Evolutionary conservation across 2,888 invertebrate species (phyloP), one percentile per base, ranked within the genome.

Genomic region (Polydrusus cervinus): DNA sequence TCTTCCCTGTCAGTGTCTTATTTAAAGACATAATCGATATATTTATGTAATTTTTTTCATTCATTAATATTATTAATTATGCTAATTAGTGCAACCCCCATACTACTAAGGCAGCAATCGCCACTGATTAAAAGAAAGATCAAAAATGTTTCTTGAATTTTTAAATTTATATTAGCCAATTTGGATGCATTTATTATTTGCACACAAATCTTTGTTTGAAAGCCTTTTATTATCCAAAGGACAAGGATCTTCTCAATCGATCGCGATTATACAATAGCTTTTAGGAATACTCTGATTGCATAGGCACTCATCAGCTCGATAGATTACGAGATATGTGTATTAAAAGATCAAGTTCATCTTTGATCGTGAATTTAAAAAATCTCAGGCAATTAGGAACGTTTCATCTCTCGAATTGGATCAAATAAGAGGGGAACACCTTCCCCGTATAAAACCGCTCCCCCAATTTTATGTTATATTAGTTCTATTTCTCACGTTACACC

Each of bases 291-390:
- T 57, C 11, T 66, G 40, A 68, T 68, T 68, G 53, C 40, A 66
- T n/a, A 34, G 34, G 34, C 7, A 64, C 25, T 45, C 20, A 30
- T 64, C 34, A 66, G 49, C 30, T 53, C 40, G 49, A 40, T 53
- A 14, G 20, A 67, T 68, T 68, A 68, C 57, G 18, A 53, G 51
- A 53, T 38, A 47, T 62, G 45, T 62, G 68, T 16, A 40, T 66
- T 66, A 74, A 76, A 76, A 76, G 73, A 70, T 76, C 76, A 76
- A 76, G 76, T 76, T 76, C 76, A 69, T 62, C 64, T 43, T 25
- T 38, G 57, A 71, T 74, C 75, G 62, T 71, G 71, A 71, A 61
- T 38, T 47, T 55, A 69, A 61, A 74, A 72, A 67, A 72, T 45
- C 69, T 51, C 45, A 13, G 34, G 64, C 73, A 76, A 76, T 76